Evolutionary conservation across 2,113 vertebrate species (phyloP).

Genomic region (Todiramphus chloris): DNA sequence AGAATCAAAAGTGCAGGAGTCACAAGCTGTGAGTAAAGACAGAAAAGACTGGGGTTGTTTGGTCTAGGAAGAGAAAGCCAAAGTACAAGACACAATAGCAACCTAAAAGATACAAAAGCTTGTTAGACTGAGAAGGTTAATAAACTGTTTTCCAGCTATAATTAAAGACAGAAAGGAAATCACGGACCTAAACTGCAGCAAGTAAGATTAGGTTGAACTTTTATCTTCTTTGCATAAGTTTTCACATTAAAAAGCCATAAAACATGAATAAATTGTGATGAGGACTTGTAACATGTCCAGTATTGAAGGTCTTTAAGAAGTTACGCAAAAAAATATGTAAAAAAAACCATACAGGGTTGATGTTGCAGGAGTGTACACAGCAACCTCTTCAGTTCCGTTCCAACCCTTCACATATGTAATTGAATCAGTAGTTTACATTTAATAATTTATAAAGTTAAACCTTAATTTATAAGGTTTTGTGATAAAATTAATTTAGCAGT

Average conservation of each 20-base stretch:
- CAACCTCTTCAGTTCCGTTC: not conserved
- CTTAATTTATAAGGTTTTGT: not conserved
- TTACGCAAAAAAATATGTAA: not conserved
- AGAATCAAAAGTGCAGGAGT: not conserved
- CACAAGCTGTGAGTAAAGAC: not conserved
- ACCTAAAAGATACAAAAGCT: not conserved
- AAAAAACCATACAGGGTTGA: not conserved
- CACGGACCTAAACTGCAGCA: not conserved
- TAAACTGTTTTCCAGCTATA: not conserved
- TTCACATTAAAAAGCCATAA: not conserved
- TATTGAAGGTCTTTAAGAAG: not conserved
- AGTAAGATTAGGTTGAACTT: not conserved
- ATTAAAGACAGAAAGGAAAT: not conserved
- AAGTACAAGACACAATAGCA: not conserved
- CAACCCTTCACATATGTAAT: not conserved
- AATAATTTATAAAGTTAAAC: not conserved
- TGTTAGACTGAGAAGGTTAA: not conserved
- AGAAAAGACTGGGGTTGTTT: not conserved
- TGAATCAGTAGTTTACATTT: not conserved
- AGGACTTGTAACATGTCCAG: not conserved
- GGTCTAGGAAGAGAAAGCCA: not conserved
- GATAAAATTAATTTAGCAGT: not conserved
- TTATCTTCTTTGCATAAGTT: not conserved
- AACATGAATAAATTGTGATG: not conserved
- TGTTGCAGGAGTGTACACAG: not conserved